Evolutionary conservation across 1,140 invertebrate species (phyloP), one percentile per base, ranked within the genome.

Genomic region (Caenorhabditis remanei): DNA sequence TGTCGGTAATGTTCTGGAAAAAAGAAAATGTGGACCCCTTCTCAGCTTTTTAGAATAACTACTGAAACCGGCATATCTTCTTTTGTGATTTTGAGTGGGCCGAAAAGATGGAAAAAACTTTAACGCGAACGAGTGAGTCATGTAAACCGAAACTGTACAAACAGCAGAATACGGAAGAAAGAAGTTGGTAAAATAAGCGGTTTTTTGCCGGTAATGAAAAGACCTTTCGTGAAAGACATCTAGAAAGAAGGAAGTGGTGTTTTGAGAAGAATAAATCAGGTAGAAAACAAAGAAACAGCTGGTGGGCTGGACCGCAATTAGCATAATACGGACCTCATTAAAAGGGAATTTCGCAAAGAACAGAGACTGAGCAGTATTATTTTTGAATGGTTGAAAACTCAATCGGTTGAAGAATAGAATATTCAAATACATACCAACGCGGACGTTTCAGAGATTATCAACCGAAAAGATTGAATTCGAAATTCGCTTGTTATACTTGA

Each of bases 101-200:
- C 71, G 71, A 79, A 48, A 8, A 19, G 14, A 40, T 79, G 71
- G 24, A 71, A 50, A 50, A 79, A 50, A n/a, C 9, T 13, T 53
- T 16, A 79, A 50, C 14, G 21, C 24, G 46, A 53, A n/a, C 11
- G 43, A 71, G 65, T 71, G 67, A 19, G 41, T 46, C 50, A 32
- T 79, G 71, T 48, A 79, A 79, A 79, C 8, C 6, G 71, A 79
- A 79, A 79, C 71, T 79, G 46, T 50, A 79, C 71, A 79, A 79
- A 79, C 46, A 79, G 7, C 46, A 11, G 40, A 79, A 50, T 79
- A 11, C 11, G 11, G 43, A 46, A 0, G 40, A 24, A 9, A 50
- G 11, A 79, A n/a, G 46, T 50, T n/a, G 24, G 41, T 43, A 46
- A 19, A 8, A 19, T 16, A 46, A 32, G 46, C 41, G 6, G 0